Percentiles rank a stretch among this genome's conserved stretches.
Conservation (phyloP, 2,797 vertebrate genomes). For the Heteromormyrus szaboi region DNA sequence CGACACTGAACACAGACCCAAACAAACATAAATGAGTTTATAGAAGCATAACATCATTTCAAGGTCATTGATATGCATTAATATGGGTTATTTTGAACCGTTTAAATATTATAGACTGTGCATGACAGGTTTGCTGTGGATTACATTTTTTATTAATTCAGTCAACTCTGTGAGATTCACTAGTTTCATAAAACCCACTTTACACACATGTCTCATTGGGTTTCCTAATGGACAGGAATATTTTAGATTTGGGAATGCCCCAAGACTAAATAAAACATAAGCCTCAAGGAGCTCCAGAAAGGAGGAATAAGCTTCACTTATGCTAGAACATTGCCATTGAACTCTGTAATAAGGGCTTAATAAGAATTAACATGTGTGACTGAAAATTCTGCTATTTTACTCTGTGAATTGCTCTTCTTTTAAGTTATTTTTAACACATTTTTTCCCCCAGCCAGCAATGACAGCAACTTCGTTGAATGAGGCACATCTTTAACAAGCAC, state of each 20-base stretch:
- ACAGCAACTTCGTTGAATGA: neutral
- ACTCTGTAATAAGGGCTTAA: slow-evolving; percentile 7
- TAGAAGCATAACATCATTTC: slow-evolving; percentile 1
- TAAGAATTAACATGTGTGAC: neutral
- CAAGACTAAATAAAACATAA: slow-evolving; percentile 1
- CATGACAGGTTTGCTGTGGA: neutral
- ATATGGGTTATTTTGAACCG: neutral
- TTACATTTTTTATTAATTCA: neutral
- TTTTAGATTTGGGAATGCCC: neutral
- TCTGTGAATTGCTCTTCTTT: neutral
- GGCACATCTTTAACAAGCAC: neutral
- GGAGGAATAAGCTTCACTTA: neutral
- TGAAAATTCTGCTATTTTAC: neutral
- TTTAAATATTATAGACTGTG: neutral
- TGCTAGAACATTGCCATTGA: neutral
- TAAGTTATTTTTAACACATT: neutral
- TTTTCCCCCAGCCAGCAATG: neutral
- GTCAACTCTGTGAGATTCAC: neutral
- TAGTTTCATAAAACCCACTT: neutral
- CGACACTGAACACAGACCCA: neutral
- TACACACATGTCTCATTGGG: neutral
- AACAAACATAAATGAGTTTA: neutral
- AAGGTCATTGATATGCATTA: slow-evolving; percentile 8
- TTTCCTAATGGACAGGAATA: neutral
- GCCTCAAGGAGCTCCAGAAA: neutral